phyloP scores from a whole-genome alignment of 1,140 invertebrate genomes.

The Metopolophium dirhodum region DNA sequence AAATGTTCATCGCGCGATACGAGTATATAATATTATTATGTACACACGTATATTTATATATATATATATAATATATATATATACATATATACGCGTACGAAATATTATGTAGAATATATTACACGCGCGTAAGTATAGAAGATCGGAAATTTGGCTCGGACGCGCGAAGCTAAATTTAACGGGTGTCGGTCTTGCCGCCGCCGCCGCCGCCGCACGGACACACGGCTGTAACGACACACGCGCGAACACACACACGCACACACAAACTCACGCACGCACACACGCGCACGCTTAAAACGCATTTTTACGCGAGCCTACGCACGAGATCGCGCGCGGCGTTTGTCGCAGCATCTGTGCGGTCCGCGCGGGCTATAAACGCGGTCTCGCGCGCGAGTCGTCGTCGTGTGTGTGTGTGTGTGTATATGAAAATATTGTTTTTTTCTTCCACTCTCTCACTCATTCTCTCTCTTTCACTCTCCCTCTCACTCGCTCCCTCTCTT shows the following conservation, averaged over 20 bases:
- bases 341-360: slow-evolving; percentile 23
- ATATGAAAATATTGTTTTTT: slow-evolving; percentile 21
- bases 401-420: neutral
- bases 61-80: too few species aligned
- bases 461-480: too few species aligned
- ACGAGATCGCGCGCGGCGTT: neutral
- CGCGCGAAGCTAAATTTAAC: slow-evolving; percentile 50
- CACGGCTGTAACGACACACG: neutral
- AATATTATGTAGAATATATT: neutral
- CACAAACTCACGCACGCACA: neutral
- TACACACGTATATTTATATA: too few species aligned
- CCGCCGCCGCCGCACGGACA: neutral
- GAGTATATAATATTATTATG: too few species aligned
- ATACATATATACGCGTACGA: neutral
- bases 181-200: slow-evolving; percentile 2
- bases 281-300: neutral
- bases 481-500: neutral
- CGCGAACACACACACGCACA: neutral
- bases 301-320: slow-evolving; percentile 4
- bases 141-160: slow-evolving; percentile 44
- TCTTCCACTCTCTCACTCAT: neutral
- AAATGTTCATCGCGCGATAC: too few species aligned
- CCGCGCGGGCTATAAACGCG: slow-evolving; percentile 18
- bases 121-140: neutral
- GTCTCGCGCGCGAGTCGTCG: neutral